Evolutionary conservation across 2,888 invertebrate species (phyloP).

Genomic region (Thymelicus sylvestris): DNA sequence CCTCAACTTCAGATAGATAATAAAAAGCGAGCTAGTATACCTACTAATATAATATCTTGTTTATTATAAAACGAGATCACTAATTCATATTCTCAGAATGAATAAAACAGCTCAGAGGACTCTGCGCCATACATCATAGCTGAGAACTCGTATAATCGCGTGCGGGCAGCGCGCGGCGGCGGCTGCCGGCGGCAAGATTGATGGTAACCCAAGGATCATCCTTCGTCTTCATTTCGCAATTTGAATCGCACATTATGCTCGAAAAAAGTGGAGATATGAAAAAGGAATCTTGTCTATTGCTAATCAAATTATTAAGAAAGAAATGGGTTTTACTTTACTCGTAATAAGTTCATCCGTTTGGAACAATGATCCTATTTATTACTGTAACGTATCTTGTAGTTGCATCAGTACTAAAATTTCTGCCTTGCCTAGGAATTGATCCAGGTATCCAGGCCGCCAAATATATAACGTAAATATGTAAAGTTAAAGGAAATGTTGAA

Average conservation of each 20-base stretch:
- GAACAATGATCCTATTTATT: too few species aligned
- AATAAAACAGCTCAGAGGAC: constrained; percentile 14
- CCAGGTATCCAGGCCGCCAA: too few species aligned
- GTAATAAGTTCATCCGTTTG: too few species aligned
- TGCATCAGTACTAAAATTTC: too few species aligned
- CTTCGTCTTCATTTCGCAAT: constrained; percentile 22
- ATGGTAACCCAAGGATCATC: constrained; percentile 18
- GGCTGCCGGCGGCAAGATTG: constrained; percentile 13
- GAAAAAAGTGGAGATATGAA: not conserved
- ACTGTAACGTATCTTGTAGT: too few species aligned
- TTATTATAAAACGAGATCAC: constrained; percentile 1
- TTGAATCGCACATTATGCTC: constrained; percentile 18
- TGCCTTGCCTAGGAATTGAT: too few species aligned
- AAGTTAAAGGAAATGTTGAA: too few species aligned
- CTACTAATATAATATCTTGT: not conserved
- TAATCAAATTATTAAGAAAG: too few species aligned
- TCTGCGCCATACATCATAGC: constrained; percentile 25
- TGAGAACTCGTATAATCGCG: constrained; percentile 18
- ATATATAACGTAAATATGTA: too few species aligned
- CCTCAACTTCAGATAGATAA: not conserved
- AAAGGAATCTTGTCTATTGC: too few species aligned
- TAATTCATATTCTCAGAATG: constrained; percentile 12
- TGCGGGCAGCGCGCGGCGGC: constrained; percentile 2
- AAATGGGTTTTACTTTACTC: too few species aligned
- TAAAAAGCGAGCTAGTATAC: not conserved